Evolutionary conservation across 2,113 vertebrate species (phyloP).

Genomic region (Gracilinanus agilis): DNA sequence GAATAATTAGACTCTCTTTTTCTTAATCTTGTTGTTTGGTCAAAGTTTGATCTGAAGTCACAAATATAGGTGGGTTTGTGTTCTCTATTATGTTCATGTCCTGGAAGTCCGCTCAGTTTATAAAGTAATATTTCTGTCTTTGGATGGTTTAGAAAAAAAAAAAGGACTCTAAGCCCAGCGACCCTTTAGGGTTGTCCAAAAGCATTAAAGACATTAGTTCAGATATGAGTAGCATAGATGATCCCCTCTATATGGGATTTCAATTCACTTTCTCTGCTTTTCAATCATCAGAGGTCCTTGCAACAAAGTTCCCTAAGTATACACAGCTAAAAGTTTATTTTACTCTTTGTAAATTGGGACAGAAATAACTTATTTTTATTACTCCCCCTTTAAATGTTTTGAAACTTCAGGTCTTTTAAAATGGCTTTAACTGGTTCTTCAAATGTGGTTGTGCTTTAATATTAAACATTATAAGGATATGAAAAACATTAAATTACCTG

Average conservation of each 20-base stretch:
- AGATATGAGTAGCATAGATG: not conserved
- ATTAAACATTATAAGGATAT: constrained; percentile 18
- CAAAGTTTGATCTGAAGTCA: not conserved
- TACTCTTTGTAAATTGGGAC: not conserved
- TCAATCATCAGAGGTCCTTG: constrained; percentile 27
- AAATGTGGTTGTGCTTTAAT: constrained; percentile 28
- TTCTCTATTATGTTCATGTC: not conserved
- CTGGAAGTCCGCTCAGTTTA: constrained; percentile 6
- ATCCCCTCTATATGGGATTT: not conserved
- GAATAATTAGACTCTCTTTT: not conserved
- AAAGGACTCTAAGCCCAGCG: not conserved
- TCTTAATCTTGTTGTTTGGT: constrained; percentile 24
- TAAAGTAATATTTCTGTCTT: not conserved
- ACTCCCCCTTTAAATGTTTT: not conserved
- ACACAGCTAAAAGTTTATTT: constrained; percentile 18
- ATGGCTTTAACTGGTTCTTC: constrained; percentile 23
- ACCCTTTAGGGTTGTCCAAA: not conserved
- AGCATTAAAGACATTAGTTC: not conserved
- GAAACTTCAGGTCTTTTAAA: not conserved
- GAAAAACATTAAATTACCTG: constrained; percentile 15
- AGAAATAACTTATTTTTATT: not conserved
- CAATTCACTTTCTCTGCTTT: constrained; percentile 22
- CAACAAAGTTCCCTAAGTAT: constrained; percentile 19
- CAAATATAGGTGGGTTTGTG: not conserved
- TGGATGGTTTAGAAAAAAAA: not conserved